Evolutionary conservation across 2,797 vertebrate species (phyloP), one percentile per base, ranked within the genome.

Genomic region (Danio jaintianensis): DNA sequence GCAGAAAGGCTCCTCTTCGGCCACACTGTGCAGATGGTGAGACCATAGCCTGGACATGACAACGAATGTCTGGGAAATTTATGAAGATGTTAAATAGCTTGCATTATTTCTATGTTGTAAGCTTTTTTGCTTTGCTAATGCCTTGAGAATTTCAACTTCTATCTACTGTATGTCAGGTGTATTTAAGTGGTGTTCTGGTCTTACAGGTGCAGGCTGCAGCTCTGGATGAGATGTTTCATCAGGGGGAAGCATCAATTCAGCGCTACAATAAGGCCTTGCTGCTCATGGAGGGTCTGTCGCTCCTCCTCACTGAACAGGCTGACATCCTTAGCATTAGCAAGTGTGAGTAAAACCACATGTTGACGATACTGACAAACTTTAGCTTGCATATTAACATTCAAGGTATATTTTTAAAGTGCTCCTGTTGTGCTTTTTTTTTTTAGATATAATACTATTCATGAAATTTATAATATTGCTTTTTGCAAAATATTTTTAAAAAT

Each of bases 161-260:
- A 22, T 5, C 43, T 38, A 6, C 5, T 40, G 6, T 69, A n/a
- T 58, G 22, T 77, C 20, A 36, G 16, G 67, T 53, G 15, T 61
- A 4, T 70, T 42, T 61, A n/a, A 12, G 61, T 20, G 42, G 38
- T 47, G 56, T 2, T 62, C 11, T 77, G 53, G 12, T 12, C 0
- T 61, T 13, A 43, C 86, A 99, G 98, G 97, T 99, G 56, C 97
- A 98, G 86, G 92, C 97, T 2, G 96, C 97, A 7, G 98, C 97
- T 0, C 91, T 99, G 87, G 98, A 99, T 10, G 98, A 99, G 93
- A 98, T 99, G 98, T 99, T 99, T 90, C 97, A 98, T 87, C 97
- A 97, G 88, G 94, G 95, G 18, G 96, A 96, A 81, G 95, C 96
- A 67, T 97, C 97, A 0, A 85, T 95, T 9, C 94, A 95, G 67